Base-by-base conservation (phyloP, 2,888 invertebrate species). In the Micoletzkya japonica region DNA sequence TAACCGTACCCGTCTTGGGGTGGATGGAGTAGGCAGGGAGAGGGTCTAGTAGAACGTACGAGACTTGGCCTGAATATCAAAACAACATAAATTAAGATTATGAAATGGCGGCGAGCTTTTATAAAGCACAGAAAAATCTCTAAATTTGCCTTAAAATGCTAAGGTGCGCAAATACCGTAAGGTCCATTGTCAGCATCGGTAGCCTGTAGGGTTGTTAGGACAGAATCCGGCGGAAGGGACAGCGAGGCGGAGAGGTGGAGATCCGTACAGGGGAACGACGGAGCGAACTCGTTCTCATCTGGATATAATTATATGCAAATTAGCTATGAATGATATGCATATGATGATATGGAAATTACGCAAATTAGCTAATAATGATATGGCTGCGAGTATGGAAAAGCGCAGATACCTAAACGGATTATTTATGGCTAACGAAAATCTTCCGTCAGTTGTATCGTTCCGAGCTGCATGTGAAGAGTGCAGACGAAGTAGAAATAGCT, bases 261-360 rank as follows among this genome's bases (percentile, higher is more conserved):
- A 24, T 4, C 4, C 32, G 30, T 30, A 44, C 67, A 67, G 10
- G 28, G 37, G 20, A 67, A 67, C 1, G 67, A 67, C n/a, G 67
- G 67, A 24, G 67, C 57, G n/a, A 57, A 67, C 36, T 67, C 67
- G 26, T 67, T 67, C 56, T 6, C 36, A 1, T 32, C 37, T n/a
- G n/a, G n/a, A n/a, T n/a, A n/a, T n/a, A n/a, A n/a, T n/a, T n/a
- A n/a, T n/a, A n/a, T n/a, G 10, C 44, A 44, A 44, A 44, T 14
- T 6, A 4, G 57, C 6, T 30, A 57, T 26, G 28, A 28, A 57
- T 14, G 28, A 24, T 36, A 64, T 52, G 32, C n/a, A 34, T 4
- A 64, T 30, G 2, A 24, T 32, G 6, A 64, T 28, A 30, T 26
- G 50, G 7, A 64, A 14, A 26, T 34, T 50, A 2, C 4, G n/a